Percentiles rank a stretch among this genome's conserved stretches.
Evolutionary conservation across 2,888 invertebrate genomes (phyloP).

Genomic region (Patella caerulea): DNA sequence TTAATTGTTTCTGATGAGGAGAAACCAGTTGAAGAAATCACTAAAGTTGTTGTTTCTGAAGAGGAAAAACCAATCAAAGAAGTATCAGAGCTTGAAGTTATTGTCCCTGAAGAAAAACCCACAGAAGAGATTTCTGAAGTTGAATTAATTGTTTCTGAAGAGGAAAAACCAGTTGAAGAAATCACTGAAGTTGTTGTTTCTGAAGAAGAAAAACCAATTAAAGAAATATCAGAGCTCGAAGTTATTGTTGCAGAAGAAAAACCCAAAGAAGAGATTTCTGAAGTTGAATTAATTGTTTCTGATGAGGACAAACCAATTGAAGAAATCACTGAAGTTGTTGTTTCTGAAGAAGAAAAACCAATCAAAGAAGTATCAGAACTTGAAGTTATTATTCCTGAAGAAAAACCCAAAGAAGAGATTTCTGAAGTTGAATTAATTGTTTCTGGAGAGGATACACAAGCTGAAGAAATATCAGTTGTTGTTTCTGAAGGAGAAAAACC

Average conservation of each 20-base stretch:
- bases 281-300: not conserved
- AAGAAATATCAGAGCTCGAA: conserved; percentile 1
- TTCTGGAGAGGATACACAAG: not conserved
- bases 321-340: not conserved
- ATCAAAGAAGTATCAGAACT: conserved; percentile 7
- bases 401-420: conserved; percentile 11
- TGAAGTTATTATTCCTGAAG: not conserved
- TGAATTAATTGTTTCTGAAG: not conserved
- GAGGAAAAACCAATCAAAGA: not conserved
- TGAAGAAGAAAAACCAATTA: not conserved
- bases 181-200: not conserved
- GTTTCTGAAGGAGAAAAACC: not conserved
- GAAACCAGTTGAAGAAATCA: too few species aligned
- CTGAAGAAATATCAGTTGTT: too few species aligned
- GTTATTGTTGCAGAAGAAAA: not conserved
- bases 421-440: not conserved
- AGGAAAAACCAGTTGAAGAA: not conserved
- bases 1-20: too few species aligned
- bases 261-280: not conserved
- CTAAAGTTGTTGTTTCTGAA: too few species aligned
- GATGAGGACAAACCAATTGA: not conserved
- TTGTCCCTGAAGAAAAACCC: conserved; percentile 16
- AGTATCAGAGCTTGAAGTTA: conserved; percentile 10
- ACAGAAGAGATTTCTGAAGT: not conserved
- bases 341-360: not conserved